Base-by-base conservation (phyloP, 2,888 invertebrate genomes). In the Cotesia congregata region DNA sequence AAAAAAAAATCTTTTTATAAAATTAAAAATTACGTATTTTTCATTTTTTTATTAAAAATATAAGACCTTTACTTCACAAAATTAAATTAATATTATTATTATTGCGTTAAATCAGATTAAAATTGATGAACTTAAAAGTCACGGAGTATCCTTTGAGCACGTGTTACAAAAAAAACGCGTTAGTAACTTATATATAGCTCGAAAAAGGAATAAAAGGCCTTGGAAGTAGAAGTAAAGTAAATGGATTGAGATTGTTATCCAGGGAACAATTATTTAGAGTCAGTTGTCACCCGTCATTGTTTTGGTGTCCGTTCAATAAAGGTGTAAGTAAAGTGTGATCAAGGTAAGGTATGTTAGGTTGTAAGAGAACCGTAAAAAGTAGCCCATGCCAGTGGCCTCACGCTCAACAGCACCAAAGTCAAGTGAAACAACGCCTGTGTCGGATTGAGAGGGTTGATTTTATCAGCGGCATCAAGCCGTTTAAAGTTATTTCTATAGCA, bases 391-490 rank as follows among this genome's bases (percentile, higher is more conserved):
- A 50, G 50, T 50, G 50, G 50, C 50, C 50, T 50, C 50, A 50
- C 50, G 12, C 50, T 50, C 50, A 62, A 62, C 15, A 20, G 20
- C 6, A 62, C 15, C 12, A 62, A 62, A 62, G 6, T 15, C 12
- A 2, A 62, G 12, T 62, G n/a, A 12, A n/a, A 38, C 38, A 65
- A 65, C 65, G 65, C 30, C 38, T 76, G 67, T 72, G 9, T 67
- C 39, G 67, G 61, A 50, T 77, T 60, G 67, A 77, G 71, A 77
- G 79, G 79, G 79, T 81, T 77, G 81, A 79, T 81, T 78, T 80
- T 80, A 81, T 81, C 80, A 77, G 70, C 64, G 71, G 40, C 74
- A 80, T 78, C 79, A 39, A 72, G 76, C 60, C 12, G 50, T 50
- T 50, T 50, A 12, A 50, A 50, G 50, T 50, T 50, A 50, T 50